Evolutionary conservation across 2,888 invertebrate genomes (phyloP).

Genomic region (Branchellion lobata): DNA sequence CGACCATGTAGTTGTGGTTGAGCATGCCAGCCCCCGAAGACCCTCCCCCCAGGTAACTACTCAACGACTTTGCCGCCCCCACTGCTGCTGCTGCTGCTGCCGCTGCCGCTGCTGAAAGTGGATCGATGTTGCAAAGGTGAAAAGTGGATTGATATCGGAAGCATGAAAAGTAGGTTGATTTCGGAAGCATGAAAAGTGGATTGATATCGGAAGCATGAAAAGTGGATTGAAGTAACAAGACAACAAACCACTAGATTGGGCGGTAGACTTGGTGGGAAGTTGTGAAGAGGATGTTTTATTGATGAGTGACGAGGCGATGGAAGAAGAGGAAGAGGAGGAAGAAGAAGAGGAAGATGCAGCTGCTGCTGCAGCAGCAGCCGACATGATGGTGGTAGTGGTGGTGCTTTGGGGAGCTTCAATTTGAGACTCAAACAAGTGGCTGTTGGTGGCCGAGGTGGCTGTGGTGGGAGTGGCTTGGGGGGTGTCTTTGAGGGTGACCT

Average conservation of each 20-base stretch:
- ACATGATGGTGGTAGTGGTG: slow-evolving; percentile 35
- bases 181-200: no score
- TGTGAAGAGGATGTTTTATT: slow-evolving; percentile 26
- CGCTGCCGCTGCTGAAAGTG: not conserved
- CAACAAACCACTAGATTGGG: slow-evolving; percentile 30
- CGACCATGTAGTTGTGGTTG: slow-evolving; percentile 44
- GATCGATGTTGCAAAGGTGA: not conserved
- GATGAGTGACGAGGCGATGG: slow-evolving; percentile 5
- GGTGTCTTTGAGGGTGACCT: slow-evolving; percentile 13
- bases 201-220: no score
- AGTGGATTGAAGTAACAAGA: not conserved
- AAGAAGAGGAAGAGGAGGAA: not conserved
- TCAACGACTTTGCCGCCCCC: slow-evolving; percentile 26
- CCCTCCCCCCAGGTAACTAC: slow-evolving; percentile 15
- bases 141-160: no score
- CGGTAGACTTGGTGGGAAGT: slow-evolving; percentile 13
- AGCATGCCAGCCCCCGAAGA: not conserved
- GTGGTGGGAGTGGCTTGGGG: not conserved
- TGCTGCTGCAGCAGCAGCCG: slow-evolving; percentile 9
- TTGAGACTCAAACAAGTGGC: not conserved
- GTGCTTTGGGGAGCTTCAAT: slow-evolving; percentile 19
- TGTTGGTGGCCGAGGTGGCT: slow-evolving; percentile 13
- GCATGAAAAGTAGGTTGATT: no score
- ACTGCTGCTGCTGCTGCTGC: slow-evolving; percentile 27
- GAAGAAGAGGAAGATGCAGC: not conserved